These are phyloP conservation scores for Epinotia bilunana DNA, from an alignment of 2,888 invertebrate genomes.

Conservation along the genomic window DNA sequence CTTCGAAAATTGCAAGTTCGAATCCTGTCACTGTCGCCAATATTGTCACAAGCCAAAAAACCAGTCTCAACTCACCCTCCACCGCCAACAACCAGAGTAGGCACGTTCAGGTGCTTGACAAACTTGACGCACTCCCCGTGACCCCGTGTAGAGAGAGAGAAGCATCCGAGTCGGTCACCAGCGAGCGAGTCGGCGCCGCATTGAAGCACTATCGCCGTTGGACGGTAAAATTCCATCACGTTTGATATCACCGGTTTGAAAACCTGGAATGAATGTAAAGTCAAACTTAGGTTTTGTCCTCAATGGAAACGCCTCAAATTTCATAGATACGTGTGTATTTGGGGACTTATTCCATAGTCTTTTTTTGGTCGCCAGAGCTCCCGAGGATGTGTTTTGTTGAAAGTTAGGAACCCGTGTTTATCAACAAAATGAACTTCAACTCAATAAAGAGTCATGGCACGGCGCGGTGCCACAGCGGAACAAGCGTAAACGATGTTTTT, in stretches of 20 bases:
- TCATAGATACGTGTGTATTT: too few species aligned
- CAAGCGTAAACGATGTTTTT: background rate
- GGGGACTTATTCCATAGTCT: too few species aligned
- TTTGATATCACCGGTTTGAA: slow-evolving; percentile 97
- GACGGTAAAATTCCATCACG: slow-evolving; percentile 98
- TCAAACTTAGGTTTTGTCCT: too few species aligned
- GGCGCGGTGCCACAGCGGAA: too few species aligned
- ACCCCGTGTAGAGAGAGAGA: slow-evolving; percentile 96
- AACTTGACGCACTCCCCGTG: slow-evolving; percentile 99
- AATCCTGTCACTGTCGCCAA: too few species aligned
- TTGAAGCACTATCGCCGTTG: slow-evolving; percentile 98
- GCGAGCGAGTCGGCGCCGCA: slow-evolving; percentile 99
- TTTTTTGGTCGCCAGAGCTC: too few species aligned
- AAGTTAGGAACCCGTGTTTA: too few species aligned
- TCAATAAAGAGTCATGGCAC: too few species aligned
- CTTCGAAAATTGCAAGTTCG: background rate
- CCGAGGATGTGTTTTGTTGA: too few species aligned
- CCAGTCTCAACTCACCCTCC: slow-evolving; percentile 80
- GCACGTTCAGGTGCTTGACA: slow-evolving; percentile 96
- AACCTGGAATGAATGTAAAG: slow-evolving; percentile 80
- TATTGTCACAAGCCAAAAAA: too few species aligned
- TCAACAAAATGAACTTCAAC: too few species aligned
- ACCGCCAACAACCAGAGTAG: slow-evolving; percentile 94
- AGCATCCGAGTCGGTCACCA: slow-evolving; percentile 97
- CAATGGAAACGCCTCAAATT: too few species aligned